Conservation (phyloP, 30 jellyfish, hydroid and myxozoan species). For the Chrysaora quinquecirrha region DNA sequence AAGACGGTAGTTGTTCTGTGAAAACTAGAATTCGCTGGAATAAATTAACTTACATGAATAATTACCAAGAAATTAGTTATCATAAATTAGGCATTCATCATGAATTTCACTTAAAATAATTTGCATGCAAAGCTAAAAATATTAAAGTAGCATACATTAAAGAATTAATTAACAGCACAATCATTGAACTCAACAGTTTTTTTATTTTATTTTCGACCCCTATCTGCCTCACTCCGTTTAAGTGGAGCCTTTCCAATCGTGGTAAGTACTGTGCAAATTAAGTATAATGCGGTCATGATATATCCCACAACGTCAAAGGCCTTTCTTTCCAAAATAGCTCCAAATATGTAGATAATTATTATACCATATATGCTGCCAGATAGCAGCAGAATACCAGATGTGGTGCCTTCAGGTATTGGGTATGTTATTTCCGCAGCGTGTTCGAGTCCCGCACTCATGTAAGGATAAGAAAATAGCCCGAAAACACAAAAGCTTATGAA, state of each 20-base stretch:
- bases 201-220: background rate
- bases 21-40: no score
- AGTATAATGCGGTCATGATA: constrained; percentile 71
- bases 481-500: constrained; percentile 76
- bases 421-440: constrained; percentile 97
- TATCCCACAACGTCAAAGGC: constrained; percentile 85
- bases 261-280: constrained; percentile 57
- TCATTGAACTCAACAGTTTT: no score
- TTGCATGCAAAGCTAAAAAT: background rate
- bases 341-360: constrained; percentile 68
- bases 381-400: constrained; percentile 83
- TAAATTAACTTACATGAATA: no score
- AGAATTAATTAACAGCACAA: no score
- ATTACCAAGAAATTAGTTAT: no score
- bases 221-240: constrained; percentile 74
- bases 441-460: constrained; percentile 90
- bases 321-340: constrained; percentile 79
- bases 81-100: no score
- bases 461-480: constrained; percentile 92
- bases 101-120: background rate
- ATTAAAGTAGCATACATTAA: no score
- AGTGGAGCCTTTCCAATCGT: constrained; percentile 69
- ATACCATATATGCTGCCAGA: constrained; percentile 86
- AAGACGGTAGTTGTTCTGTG: no score
- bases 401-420: constrained; percentile 94